Evolutionary conservation across 2,888 invertebrate genomes (phyloP), one percentile per base, ranked within the genome.

Genomic region (Andrena bucephala): DNA sequence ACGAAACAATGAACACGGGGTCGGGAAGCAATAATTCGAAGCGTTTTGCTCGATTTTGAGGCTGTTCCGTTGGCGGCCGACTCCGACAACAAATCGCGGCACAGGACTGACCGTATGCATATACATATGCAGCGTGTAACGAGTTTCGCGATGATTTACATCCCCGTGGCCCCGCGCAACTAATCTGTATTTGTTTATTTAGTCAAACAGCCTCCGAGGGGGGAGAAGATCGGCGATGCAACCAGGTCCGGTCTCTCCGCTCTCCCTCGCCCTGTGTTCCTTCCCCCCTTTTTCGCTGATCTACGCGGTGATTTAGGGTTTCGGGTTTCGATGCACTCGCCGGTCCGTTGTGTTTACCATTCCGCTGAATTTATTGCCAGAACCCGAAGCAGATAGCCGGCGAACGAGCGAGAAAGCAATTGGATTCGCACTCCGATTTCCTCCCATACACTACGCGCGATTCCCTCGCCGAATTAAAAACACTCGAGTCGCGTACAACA

Each of bases 161-260:
- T 86, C 74, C 81, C 87, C 87, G 83, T 83, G 88, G 87, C 83
- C 90, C 89, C 87, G 85, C 85, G 89, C 75, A 92, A 90, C 92
- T 93, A 93, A 93, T 93, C 93, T 91, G 91, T 91, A 92, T 93
- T 93, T 93, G 93, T 93, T 93, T 93, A 93, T 93, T 93, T 92
- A 92, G 91, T 89, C 88, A 88, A 88, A 90, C 92, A 90, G 86
- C 88, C 66, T 42, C 10, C 85, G 84, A 52, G 27, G n/a, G 69
- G 20, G 20, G 31, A 82, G 83, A 86, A 83, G 88, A 85, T 87
- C 84, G 88, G 85, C 85, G 85, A 90, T 87, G 86, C 84, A 81
- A 42, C 83, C 13, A 24, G 59, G 77, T 36, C 20, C 74, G 16
- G 59, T 67, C 57, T 54, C 31, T 50, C 77, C 2, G 65, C 59